These are phyloP conservation scores for Ptychodera flava DNA, from an alignment of 35 echinoderm and acorn worm genomes.

Conservation along the genomic window DNA sequence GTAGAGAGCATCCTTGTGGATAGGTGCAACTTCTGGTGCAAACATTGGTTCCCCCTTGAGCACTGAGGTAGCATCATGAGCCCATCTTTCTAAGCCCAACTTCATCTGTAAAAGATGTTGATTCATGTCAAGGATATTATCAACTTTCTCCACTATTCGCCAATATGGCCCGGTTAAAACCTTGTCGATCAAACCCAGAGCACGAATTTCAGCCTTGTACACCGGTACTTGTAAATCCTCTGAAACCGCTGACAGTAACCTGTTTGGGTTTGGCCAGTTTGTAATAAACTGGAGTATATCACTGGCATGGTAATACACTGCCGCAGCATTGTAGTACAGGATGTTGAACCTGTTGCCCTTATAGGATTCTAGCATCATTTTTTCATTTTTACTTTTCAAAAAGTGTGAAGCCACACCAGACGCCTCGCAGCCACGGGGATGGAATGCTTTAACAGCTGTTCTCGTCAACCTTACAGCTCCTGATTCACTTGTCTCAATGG, in stretches of 20 bases:
- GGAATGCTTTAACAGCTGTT: conserved; percentile 31
- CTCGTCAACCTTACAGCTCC: not conserved
- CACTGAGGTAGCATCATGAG: conserved; percentile 14
- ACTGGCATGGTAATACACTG: conserved; percentile 29
- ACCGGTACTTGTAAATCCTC: too few relatives aligned
- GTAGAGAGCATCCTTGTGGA: conserved; percentile 14
- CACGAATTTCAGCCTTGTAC: conserved; percentile 27
- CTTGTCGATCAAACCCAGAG: conserved; percentile 26
- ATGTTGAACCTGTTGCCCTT: too few relatives aligned
- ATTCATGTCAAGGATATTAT: conserved; percentile 34
- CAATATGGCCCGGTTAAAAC: conserved; percentile 31
- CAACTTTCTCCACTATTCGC: conserved; percentile 2
- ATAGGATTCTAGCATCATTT: too few relatives aligned
- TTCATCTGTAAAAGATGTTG: not conserved
- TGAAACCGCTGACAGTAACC: too few relatives aligned
- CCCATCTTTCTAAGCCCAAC: conserved; percentile 9
- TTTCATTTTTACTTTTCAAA: too few relatives aligned
- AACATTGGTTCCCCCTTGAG: conserved; percentile 22
- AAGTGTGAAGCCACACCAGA: too few relatives aligned
- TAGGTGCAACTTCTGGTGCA: not conserved
- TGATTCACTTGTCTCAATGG: not conserved
- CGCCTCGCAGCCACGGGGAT: conserved; percentile 28
- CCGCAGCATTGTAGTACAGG: conserved; percentile 63
- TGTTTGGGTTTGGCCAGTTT: too few relatives aligned
- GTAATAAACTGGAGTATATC: too few relatives aligned